Percentiles rank a stretch among this genome's conserved stretches.
Evolutionary conservation across 2,888 invertebrate species (phyloP).

Genomic region (Sinohyriopsis cumingii): DNA sequence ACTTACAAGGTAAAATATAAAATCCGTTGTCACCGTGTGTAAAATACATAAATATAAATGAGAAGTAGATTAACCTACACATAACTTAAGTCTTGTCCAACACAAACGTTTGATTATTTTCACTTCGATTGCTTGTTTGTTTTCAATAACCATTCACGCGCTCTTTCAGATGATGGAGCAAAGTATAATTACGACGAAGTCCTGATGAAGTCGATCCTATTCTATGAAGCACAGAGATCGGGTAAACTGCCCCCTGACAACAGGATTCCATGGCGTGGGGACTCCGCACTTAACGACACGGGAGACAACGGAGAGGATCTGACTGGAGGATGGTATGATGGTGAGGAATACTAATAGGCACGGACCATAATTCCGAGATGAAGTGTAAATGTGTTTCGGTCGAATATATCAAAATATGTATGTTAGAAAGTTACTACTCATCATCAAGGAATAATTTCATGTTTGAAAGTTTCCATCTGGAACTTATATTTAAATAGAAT

Average conservation of each 20-base stretch:
- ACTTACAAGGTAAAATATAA: too few species aligned
- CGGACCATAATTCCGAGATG: background rate
- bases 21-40: too few species aligned
- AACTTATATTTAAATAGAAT: too few species aligned
- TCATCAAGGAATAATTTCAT: too few species aligned
- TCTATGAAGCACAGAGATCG: slow-evolving; percentile 68
- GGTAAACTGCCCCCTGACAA: slow-evolving; percentile 60
- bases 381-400: background rate
- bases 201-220: slow-evolving; percentile 64
- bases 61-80: too few species aligned
- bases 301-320: slow-evolving; percentile 63
- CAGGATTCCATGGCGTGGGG: slow-evolving; percentile 61
- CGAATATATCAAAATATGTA: background rate
- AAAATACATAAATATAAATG: too few species aligned
- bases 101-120: too few species aligned
- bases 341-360: slow-evolving; percentile 39
- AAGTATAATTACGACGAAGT: slow-evolving; percentile 60
- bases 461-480: too few species aligned
- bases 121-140: too few species aligned
- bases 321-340: slow-evolving; percentile 70
- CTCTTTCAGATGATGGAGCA: slow-evolving; percentile 37
- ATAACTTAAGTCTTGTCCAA: too few species aligned
- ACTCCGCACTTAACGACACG: slow-evolving; percentile 61
- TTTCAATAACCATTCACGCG: too few species aligned
- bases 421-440: too few species aligned